Conservation (phyloP, 2,113 vertebrate genomes). For the Leiothrix lutea region DNA sequence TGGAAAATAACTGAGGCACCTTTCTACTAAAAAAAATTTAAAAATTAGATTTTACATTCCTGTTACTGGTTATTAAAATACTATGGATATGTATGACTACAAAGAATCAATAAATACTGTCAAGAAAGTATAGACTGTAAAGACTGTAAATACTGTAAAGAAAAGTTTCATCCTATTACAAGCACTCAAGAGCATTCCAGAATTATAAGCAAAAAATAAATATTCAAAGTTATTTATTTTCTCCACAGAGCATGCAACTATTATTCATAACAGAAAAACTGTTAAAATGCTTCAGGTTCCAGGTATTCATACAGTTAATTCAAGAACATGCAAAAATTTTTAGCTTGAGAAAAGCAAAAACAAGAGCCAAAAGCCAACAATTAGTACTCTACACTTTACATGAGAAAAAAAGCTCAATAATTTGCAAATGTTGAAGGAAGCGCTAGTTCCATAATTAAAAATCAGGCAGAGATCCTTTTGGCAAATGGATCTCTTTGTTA, state of each 20-base stretch:
- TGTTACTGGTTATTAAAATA: not conserved
- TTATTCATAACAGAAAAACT: not conserved
- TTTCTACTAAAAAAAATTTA: not conserved
- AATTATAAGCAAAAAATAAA: not conserved
- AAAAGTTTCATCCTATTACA: not conserved
- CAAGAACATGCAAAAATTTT: not conserved
- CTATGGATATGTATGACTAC: accelerated
- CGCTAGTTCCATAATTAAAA: conserved; percentile 57
- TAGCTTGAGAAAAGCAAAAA: not conserved
- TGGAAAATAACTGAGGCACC: not conserved
- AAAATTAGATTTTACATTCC: not conserved
- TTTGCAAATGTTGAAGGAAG: conserved; percentile 41
- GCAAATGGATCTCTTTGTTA: conserved; percentile 71
- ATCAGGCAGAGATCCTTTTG: conserved; percentile 62
- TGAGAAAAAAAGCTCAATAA: not conserved
- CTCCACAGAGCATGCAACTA: not conserved
- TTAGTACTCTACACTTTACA: conserved; percentile 21
- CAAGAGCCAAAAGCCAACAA: not conserved
- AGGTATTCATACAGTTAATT: not conserved
- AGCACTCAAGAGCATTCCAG: not conserved
- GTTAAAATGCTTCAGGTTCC: not conserved
- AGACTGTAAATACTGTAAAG: no score
- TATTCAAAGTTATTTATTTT: not conserved
- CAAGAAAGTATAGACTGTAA: no score
- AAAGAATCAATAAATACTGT: not conserved